Conservation (phyloP, 2,797 vertebrate genomes). For the Euthynnus affinis region DNA sequence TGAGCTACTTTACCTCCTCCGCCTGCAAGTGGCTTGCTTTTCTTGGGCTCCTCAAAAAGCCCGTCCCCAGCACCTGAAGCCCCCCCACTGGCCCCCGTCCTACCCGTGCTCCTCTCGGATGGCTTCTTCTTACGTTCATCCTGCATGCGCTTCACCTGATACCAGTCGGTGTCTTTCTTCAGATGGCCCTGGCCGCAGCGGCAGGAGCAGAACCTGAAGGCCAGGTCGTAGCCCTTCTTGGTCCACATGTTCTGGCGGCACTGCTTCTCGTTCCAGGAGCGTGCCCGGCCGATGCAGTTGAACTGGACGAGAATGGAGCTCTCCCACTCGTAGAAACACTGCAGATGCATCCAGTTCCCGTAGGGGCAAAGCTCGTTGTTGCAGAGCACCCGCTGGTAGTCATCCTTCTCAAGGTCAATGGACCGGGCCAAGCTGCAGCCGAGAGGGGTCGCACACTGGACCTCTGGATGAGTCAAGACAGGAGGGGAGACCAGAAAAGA, state of each 20-base stretch:
- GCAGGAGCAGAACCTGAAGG: conserved; percentile 98
- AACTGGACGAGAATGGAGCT: conserved; percentile 99
- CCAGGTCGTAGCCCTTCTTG: conserved; percentile 98
- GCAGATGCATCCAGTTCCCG: conserved; percentile 98
- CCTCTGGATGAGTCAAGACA: conserved; percentile 84
- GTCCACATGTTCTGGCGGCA: conserved; percentile 99
- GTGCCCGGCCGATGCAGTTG: conserved; percentile 97
- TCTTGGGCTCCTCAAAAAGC: conserved; percentile 91
- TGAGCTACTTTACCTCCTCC: conserved; percentile 86
- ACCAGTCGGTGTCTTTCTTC: conserved; percentile 99
- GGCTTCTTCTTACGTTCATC: conserved; percentile 96
- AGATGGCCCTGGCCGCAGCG: conserved; percentile 97
- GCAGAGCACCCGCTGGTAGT: conserved; percentile 97
- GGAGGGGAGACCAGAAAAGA: neutral
- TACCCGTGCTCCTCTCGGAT: conserved; percentile 88
- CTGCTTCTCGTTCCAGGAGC: conserved; percentile 99
- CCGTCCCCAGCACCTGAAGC: conserved; percentile 73
- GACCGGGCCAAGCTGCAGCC: conserved; percentile 93
- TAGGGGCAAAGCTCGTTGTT: conserved; percentile 96
- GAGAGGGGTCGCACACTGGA: conserved; percentile 94
- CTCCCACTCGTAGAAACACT: conserved; percentile 99
- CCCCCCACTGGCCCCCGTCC: conserved; percentile 73
- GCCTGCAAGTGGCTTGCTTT: conserved; percentile 81
- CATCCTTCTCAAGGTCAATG: conserved; percentile 96
- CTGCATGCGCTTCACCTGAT: conserved; percentile 95